Conservation (phyloP, 2,888 invertebrate species). For the Prosapia bicincta region DNA sequence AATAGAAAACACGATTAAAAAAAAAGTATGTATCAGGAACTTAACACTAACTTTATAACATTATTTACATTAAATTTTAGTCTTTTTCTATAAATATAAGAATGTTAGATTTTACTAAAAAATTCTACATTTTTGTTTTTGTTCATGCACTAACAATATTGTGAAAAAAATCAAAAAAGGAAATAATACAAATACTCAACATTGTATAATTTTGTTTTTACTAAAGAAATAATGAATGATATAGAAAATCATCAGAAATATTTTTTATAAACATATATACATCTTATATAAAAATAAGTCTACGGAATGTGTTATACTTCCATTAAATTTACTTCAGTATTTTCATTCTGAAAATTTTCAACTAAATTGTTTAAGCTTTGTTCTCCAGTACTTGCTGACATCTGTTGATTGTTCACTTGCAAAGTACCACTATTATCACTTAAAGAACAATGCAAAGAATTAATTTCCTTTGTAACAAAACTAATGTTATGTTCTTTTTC, state of each 20-base stretch:
- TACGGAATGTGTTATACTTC: not conserved
- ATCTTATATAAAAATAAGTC: not conserved
- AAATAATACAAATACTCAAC: no score
- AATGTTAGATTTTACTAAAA: no score
- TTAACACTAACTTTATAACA: not conserved
- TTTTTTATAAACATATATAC: not conserved
- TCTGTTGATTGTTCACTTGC: not conserved
- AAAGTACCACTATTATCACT: not conserved
- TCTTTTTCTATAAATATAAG: no score
- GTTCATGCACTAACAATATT: no score
- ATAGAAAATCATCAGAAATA: not conserved
- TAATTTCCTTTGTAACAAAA: not conserved
- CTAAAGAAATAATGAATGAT: no score
- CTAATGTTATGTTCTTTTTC: not conserved
- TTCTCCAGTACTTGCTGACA: not conserved
- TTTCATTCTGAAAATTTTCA: not conserved
- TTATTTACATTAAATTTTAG: not conserved
- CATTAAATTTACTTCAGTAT: not conserved
- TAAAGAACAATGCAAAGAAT: not conserved
- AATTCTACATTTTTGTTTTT: no score
- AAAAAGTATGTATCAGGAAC: not conserved
- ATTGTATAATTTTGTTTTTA: no score
- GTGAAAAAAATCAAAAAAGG: no score
- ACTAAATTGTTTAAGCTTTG: not conserved
- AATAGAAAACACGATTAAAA: not conserved